These are phyloP conservation scores for Endomychus coccineus DNA, from an alignment of 2,888 invertebrate species.

Conservation along the genomic window DNA sequence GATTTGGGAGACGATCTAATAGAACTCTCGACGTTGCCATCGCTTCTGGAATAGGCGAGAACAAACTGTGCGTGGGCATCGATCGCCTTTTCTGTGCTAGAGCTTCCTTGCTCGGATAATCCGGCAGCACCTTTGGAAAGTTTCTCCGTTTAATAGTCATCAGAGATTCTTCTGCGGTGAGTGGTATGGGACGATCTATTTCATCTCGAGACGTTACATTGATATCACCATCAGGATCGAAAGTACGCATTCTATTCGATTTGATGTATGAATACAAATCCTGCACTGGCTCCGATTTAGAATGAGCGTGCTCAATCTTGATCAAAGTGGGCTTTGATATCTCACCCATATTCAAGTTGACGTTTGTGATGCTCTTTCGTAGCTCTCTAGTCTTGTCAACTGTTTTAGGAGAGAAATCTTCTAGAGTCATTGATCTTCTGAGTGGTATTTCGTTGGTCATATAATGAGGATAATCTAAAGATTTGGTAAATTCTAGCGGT, in stretches of 20 bases:
- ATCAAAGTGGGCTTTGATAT: slow-evolving; percentile 33
- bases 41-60: slow-evolving; percentile 35
- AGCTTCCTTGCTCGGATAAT: slow-evolving; percentile 49
- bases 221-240: slow-evolving; percentile 49
- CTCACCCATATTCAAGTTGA: slow-evolving; percentile 19
- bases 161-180: slow-evolving; percentile 64
- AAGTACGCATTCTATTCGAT: slow-evolving; percentile 38
- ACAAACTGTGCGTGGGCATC: slow-evolving; percentile 50
- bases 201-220: slow-evolving; percentile 71
- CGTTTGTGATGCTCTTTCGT: slow-evolving; percentile 32
- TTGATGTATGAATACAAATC: slow-evolving; percentile 39
- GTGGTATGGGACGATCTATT: slow-evolving; percentile 36
- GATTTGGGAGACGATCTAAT: slow-evolving; percentile 1
- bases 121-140: slow-evolving; percentile 81
- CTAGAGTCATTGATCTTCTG: slow-evolving; percentile 45
- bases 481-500: slow-evolving; percentile 67
- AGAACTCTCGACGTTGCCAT: slow-evolving; percentile 18
- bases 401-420: slow-evolving; percentile 36
- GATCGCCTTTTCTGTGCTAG: slow-evolving; percentile 52
- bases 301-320: slow-evolving; percentile 57
- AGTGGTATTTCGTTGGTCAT: slow-evolving; percentile 32
- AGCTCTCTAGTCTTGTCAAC: slow-evolving; percentile 25
- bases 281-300: slow-evolving; percentile 61
- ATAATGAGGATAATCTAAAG: slow-evolving; percentile 44
- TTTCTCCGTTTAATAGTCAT: slow-evolving; percentile 68